Base-by-base conservation (phyloP, 92 coral and sea anemone genomes). In the Parazoanthus atlanticus region DNA sequence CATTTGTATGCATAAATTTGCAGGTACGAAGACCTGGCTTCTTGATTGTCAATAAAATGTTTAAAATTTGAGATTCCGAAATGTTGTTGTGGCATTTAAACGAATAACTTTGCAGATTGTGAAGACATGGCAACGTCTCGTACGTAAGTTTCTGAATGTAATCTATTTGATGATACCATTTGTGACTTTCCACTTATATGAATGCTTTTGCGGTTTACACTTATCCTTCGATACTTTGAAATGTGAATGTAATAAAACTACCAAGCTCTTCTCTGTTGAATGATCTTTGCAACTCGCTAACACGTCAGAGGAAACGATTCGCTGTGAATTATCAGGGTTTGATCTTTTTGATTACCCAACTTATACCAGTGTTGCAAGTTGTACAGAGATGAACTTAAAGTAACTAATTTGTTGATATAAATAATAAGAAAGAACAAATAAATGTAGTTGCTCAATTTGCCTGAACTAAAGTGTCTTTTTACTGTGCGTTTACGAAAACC, bases 71-170 rank as follows among this genome's bases (percentile, higher is more conserved):
- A 78, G 33, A 46, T 56, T 54, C 34, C 46, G 61, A 13, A 54
- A 80, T 43, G 23, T 30, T 56, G 41, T 80, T 56, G 29, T 80
- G 84, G 43, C 86, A 69, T 83, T 70, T 30, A 19, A n/a, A 28
- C 32, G 16, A 38, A 65, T 25, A 38, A 47, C n/a, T 43, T 84
- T 82, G 58, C 87, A 84, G 87, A 46, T 84, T 28, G 40, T 69
- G 87, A 71, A 70, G 87, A 67, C 78, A 30, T 30, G 78, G 16
- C 41, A 30, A 15, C 78, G 30, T 46, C 15, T 8, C 40, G 16
- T 73, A 46, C 87, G 87, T 84, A 70, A 84, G 87, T 84, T 73
- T 69, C 79, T 21, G 9, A 74, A 15, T 38, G 26, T 36, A 36
- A 21, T 21, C 2, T 2, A 61, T 0, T 2, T 56, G 3, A 54